Base-by-base conservation (phyloP, 2,113 vertebrate species). In the Spermophilus dauricus region DNA sequence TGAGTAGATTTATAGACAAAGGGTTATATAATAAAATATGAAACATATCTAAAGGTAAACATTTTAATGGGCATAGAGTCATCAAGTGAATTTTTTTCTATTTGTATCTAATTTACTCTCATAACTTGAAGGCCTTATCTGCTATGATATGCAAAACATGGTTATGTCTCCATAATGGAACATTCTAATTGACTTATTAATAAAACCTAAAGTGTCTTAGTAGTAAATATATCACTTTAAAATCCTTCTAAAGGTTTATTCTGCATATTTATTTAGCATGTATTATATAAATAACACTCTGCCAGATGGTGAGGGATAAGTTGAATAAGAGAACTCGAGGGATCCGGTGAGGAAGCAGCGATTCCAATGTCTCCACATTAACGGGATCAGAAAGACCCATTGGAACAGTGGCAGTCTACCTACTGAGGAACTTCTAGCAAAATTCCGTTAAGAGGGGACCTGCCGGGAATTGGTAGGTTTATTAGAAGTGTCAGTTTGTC, bases 101-200 rank as follows among this genome's bases (percentile, higher is more conserved):
- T n/a, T 26, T 14, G 6, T 61, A 58, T 95, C 89, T 95, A 34
- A 58, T 82, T 88, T 93, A 61, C 28, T 67, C 28, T 89, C 82
- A 88, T 42, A 42, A 34, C 34, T 51, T 83, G 48, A 84, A 87
- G 18, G 2, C 5, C 1, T 77, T 89, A 48, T 14, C 26, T 16
- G 10, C 28, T 92, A 32, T 61, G 32, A 45, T 91, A 3, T 73
- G 76, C 45, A 92, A 81, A 96, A 39, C 67, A 4, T 56, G 16
- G 7, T 45, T 92, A 51, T 76, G 9, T 80, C 11, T 92, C 26
- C 51, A 32, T 22, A 90, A 90, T 61, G 72, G 24, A 91, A 73
- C 30, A 78, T 91, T 96, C 80, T 94, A 42, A 88, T 78, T 91
- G n/a, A 28, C 13, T 78, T 95, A 63, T 78, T n/a, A 89, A 78